Percentiles rank a stretch among this genome's conserved stretches.
Evolutionary conservation across 2,113 vertebrate genomes (phyloP).

Genomic region (Telmatochromis brachygnathus): DNA sequence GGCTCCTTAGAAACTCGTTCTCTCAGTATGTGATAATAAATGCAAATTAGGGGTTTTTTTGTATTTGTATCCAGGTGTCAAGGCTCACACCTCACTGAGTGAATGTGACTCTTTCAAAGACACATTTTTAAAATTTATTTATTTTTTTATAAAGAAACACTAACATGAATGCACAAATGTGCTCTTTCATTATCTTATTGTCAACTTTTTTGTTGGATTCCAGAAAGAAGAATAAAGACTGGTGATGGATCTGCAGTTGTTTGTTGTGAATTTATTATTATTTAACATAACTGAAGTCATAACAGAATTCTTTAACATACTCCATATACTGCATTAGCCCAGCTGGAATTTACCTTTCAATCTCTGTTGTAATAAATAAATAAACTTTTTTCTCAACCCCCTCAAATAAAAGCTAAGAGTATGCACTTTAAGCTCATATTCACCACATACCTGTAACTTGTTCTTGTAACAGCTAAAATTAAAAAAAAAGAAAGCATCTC

Average conservation of each 20-base stretch:
- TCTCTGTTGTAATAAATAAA: neutral
- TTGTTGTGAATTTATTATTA: neutral
- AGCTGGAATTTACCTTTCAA: neutral
- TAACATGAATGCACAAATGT: neutral
- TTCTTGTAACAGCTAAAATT: neutral
- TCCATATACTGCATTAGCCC: neutral
- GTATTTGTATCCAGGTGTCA: neutral
- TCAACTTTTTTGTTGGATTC: neutral
- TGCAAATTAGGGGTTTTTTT: rapidly evolving
- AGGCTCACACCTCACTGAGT: neutral
- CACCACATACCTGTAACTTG: neutral
- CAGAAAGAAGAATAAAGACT: neutral
- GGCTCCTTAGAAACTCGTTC: neutral
- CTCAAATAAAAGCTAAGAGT: neutral
- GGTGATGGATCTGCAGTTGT: neutral
- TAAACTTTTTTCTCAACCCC: neutral
- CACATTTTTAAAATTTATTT: neutral
- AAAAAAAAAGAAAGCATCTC: neutral
- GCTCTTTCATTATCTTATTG: neutral
- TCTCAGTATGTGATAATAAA: neutral
- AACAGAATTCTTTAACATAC: neutral
- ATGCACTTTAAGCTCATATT: neutral
- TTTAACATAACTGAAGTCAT: neutral
- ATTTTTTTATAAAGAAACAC: neutral
- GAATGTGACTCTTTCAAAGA: neutral